A percentile compares a stretch with the other conserved stretches of the same genome.
Evolutionary conservation across 2,113 vertebrate genomes (phyloP).

Genomic region (Cyphomyrus discorhynchus): DNA sequence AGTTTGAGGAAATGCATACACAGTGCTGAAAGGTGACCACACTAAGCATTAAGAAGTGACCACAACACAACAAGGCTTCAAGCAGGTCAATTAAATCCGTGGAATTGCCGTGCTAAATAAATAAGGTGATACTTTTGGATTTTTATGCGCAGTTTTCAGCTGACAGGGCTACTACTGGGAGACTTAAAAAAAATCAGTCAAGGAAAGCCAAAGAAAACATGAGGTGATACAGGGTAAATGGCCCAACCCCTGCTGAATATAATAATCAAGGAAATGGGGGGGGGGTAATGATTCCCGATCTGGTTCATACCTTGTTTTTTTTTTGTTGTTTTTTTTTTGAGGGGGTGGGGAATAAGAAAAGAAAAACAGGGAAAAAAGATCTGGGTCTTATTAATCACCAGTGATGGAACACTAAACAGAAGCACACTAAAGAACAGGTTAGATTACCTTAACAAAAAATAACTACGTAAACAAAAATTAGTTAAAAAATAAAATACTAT

Average conservation of each 20-base stretch:
- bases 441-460: neutral
- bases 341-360: neutral
- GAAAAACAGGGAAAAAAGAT: neutral
- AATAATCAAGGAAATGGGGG: neutral
- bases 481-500: neutral
- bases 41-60: neutral
- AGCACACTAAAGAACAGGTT: neutral
- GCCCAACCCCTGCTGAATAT: neutral
- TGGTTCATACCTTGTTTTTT: neutral
- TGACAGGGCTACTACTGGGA: neutral
- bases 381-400: neutral
- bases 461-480: neutral
- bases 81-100: neutral
- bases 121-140: neutral
- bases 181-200: neutral
- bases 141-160: neutral
- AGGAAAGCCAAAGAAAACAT: neutral
- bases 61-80: neutral
- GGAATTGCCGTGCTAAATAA: neutral
- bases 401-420: neutral
- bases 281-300: neutral
- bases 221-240: neutral
- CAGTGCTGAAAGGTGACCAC: neutral
- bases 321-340: neutral
- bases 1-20: neutral